Evolutionary conservation across 2,888 invertebrate genomes (phyloP).

Genomic region (Agriopis aurantiaria): DNA sequence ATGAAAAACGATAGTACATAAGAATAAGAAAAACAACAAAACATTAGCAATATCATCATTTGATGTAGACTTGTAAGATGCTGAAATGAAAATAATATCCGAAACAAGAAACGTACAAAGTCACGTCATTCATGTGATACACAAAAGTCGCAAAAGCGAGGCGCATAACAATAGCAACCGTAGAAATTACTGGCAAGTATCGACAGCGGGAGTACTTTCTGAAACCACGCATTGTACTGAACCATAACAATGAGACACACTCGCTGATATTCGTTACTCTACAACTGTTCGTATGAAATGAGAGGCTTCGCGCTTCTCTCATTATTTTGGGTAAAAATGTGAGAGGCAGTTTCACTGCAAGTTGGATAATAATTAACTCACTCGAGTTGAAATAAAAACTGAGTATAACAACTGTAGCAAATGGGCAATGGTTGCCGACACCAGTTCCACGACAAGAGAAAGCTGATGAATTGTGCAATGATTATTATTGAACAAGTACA

Average conservation of each 20-base stretch:
- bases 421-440: constrained; percentile 43
- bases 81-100: constrained; percentile 47
- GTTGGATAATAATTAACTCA: constrained; percentile 43
- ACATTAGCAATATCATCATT: constrained; percentile 28
- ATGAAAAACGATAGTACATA: constrained; percentile 8
- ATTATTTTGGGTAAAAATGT: constrained; percentile 31
- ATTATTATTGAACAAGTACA: constrained; percentile 51
- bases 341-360: constrained; percentile 32
- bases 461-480: constrained; percentile 54
- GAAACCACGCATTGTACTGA: constrained; percentile 61
- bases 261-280: constrained; percentile 46
- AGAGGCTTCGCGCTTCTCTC: constrained; percentile 5
- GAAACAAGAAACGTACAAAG: constrained; percentile 56
- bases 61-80: constrained; percentile 25
- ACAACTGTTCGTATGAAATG: constrained; percentile 14
- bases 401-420: constrained; percentile 51
- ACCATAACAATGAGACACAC: constrained; percentile 57
- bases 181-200: constrained; percentile 67
- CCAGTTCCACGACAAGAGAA: constrained; percentile 55
- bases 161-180: constrained; percentile 63
- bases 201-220: constrained; percentile 63
- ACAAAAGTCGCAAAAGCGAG: constrained; percentile 63
- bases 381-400: constrained; percentile 40
- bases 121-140: constrained; percentile 61
- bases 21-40: constrained; percentile 18